A percentile compares a stretch with the other conserved stretches of the same genome.
These are phyloP conservation scores for Psittacula derbiana DNA, from an alignment of 2,797 vertebrate genomes.

Conservation along the genomic window DNA sequence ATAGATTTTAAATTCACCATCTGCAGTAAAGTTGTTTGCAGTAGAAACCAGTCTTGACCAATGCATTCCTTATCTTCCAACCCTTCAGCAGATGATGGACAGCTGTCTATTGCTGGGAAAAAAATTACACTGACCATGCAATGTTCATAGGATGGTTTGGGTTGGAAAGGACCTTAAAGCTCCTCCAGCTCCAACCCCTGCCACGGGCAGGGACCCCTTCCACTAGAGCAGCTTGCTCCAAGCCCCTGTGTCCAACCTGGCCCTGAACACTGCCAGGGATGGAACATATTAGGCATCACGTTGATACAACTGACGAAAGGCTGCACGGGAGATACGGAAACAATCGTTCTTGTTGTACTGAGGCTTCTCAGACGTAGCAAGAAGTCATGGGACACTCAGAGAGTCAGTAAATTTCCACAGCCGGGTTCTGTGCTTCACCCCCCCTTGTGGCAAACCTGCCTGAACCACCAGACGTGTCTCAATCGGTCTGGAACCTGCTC, in stretches of 20 bases:
- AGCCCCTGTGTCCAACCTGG: neutral
- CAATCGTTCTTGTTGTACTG: neutral
- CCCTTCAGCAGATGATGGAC: neutral
- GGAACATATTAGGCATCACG: neutral
- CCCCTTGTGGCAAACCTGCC: constrained; percentile 45
- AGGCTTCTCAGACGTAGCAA: constrained; percentile 33
- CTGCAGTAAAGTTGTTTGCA: neutral
- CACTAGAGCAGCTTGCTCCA: neutral
- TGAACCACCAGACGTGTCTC: constrained; percentile 60
- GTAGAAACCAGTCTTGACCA: neutral
- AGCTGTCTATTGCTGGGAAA: neutral
- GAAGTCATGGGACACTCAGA: constrained; percentile 29
- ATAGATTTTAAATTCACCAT: neutral
- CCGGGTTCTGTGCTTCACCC: constrained; percentile 23
- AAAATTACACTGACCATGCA: neutral
- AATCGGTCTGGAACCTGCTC: constrained; percentile 29
- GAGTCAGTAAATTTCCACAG: constrained; percentile 70
- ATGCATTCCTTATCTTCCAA: neutral
- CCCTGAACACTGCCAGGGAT: neutral
- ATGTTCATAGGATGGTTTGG: neutral
- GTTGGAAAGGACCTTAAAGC: neutral
- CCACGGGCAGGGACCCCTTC: neutral
- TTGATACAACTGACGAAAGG: neutral
- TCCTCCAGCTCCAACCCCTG: neutral
- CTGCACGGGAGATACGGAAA: neutral